Conservation (phyloP, 37 sponge, comb jelly and placozoan genomes). For the Halisarca cf. caerulea region DNA sequence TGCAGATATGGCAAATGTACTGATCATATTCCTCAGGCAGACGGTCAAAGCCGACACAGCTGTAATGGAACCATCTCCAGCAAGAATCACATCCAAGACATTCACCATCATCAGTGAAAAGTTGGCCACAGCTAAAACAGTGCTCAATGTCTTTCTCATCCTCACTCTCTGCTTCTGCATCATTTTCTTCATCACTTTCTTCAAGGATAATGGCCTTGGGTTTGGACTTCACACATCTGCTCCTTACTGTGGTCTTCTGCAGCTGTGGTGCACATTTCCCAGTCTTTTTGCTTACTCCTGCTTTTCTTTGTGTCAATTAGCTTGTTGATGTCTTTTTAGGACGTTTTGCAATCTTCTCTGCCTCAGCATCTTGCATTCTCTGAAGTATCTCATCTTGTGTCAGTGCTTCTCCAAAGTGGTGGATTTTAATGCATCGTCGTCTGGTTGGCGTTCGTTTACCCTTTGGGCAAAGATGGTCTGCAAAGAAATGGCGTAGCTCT, state of each 20-base stretch:
- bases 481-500: conserved; percentile 10
- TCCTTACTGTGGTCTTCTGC: conserved; percentile 1
- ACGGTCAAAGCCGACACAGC: neutral
- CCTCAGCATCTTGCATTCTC: conserved; percentile 32
- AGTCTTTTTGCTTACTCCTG: neutral
- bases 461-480: conserved; percentile 1
- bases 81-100: conserved; percentile 4
- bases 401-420: conserved; percentile 54
- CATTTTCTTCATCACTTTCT: neutral
- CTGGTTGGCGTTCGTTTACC: conserved; percentile 3
- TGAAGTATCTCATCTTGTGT: conserved; percentile 46
- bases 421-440: neutral
- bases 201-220: conserved; percentile 9
- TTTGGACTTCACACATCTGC: neutral
- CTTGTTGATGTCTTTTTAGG: too few relatives aligned
- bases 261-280: neutral
- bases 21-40: neutral
- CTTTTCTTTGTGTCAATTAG: too few relatives aligned
- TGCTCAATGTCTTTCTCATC: conserved; percentile 12
- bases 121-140: conserved; percentile 1
- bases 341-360: conserved; percentile 12
- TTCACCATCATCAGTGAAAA: conserved; percentile 3
- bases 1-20: neutral
- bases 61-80: conserved; percentile 7
- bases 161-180: neutral